Base-by-base conservation (phyloP, 2,797 vertebrate species). In the Micropoecilia bifurca region DNA sequence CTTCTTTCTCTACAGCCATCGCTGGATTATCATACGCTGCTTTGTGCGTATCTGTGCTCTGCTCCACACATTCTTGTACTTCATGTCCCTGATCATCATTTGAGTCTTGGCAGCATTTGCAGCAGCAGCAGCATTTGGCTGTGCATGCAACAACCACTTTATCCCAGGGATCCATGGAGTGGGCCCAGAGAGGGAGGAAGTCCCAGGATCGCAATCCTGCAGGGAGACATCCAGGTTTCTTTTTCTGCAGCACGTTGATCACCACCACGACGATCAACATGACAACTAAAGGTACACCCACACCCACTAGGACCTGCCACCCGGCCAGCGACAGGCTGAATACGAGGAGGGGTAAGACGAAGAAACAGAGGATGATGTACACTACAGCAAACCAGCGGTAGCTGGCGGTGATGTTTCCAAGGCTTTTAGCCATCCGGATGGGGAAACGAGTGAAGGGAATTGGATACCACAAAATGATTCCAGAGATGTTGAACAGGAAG, bases 401-500 rank as follows among this genome's bases (percentile, higher is more conserved):
- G 83, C 95, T 85, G 25, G 97, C 97, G 0, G 98, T 97, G 90
- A 95, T 81, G 78, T 93, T 90, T 30, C 98, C 98, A 89, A 99
- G 90, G 36, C 90, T 83, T 91, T 99, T 99, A 57, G 93, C 86
- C 92, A 99, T 77, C 53, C 93, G 94, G 88, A 99, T 97, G 28
- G 98, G 98, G 66, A 99, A 0, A 25, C 98, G 96, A 16, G 96
- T 97, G 59, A 95, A 95, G 1, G 98, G 97, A 68, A 99, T 83
- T 0, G 97, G 96, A 84, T 98, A 99, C 96, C 97, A 99, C 46
- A 99, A 93, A 75, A 97, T 0, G 81, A 99, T 98, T 69, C 98
- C 98, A 0, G 97, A 96, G 86, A 99, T 74, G 84, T 99, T 99
- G 95, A 99, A 99, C 92, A 99, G 97, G 83, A 99, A 98, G 93